Evolutionary conservation across 1,140 invertebrate species (phyloP).

Genomic region (Hetaerina americana): DNA sequence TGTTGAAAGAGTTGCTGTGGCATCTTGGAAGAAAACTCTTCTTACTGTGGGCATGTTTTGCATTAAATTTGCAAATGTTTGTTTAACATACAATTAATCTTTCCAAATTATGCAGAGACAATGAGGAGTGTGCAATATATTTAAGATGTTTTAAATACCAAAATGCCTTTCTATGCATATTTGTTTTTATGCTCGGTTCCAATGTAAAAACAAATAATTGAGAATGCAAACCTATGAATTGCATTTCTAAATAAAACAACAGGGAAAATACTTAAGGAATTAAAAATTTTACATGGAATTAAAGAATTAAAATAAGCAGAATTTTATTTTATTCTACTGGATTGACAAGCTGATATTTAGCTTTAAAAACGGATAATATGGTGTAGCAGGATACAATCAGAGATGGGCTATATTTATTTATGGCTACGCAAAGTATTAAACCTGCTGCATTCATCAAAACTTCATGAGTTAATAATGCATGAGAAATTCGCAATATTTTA

Average conservation of each 20-base stretch:
- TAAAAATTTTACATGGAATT: not conserved
- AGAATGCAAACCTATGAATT: not conserved
- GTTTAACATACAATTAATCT: not conserved
- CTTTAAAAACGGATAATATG: not conserved
- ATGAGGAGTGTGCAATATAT: not conserved
- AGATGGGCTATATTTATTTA: not conserved
- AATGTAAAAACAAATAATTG: not conserved
- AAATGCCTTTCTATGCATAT: not conserved
- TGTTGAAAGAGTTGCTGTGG: not conserved
- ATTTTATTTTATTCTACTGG: not conserved
- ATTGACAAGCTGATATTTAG: not conserved
- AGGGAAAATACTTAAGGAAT: not conserved
- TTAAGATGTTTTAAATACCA: slow-evolving; percentile 1
- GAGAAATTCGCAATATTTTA: not conserved
- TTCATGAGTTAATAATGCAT: not conserved
- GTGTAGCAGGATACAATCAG: not conserved
- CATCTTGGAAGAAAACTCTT: not conserved
- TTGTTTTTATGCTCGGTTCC: not conserved
- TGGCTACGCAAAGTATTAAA: not conserved
- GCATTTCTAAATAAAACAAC: not conserved
- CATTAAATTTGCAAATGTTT: not conserved
- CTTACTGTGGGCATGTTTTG: not conserved
- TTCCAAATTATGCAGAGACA: slow-evolving; percentile 1
- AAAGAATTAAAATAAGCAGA: not conserved
- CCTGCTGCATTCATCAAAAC: not conserved